Evolutionary conservation across 92 coral and sea anemone species (phyloP), one percentile per base, ranked within the genome.

Genomic region (Parazoanthus swiftii): DNA sequence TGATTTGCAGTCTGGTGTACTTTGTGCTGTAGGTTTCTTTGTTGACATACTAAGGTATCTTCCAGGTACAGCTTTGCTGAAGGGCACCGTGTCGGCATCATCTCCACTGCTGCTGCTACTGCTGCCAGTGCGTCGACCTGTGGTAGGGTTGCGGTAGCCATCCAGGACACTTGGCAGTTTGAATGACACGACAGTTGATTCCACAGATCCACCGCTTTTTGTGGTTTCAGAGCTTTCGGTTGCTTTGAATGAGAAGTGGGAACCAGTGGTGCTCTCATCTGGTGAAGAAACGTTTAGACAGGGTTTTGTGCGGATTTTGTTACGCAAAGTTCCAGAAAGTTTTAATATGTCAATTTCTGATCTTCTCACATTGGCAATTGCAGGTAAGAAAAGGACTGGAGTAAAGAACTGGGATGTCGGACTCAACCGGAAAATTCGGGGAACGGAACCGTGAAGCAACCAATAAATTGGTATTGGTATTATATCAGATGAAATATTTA

Each of bases 41-140:
- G 94, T 90, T 29, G 94, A 93, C 93, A 90, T 86, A 86, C 95
- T 90, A 10, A 86, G 71, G 66, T 75, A 75, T 89, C 79, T 84
- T 67, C 84, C 89, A 75, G 89, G 81, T 18, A 75, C 74, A 80
- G 89, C 78, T 39, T 59, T 76, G 74, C 86, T 92, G 56, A 94
- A 82, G 10, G 96, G 94, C 38, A 91, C 89, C 8, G 95, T 89
- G 89, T 93, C 95, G 14, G 95, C 90, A 72, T 95, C 98, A 67
- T 95, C 98, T 58, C 98, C 90, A 82, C 98, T 93, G 85, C 97
- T 95, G 88, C 98, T 94, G 39, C 95, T 91, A 51, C 88, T 91
- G 67, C 85, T 75, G 25, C 89, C 84, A 29, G 87, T 86, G 4
- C 90, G 86, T 72, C 74, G 83, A 56, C 74, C 74, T 1, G 73